Percentiles rank a stretch among this genome's conserved stretches.
Evolutionary conservation across 2,888 invertebrate genomes (phyloP).

Genomic region (Habroteleia sp.): DNA sequence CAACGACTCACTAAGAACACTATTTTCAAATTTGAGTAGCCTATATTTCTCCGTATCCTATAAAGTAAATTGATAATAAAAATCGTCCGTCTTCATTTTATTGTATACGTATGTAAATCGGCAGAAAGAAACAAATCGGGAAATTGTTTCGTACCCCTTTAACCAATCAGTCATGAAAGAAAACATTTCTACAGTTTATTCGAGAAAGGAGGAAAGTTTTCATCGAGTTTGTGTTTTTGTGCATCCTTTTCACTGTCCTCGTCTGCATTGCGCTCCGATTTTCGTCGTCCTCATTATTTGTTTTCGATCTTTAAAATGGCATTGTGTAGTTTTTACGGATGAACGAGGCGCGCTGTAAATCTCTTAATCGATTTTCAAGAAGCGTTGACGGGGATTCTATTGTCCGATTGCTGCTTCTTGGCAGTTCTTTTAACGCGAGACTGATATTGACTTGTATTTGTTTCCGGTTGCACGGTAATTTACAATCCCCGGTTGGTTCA

Average conservation of each 20-base stretch:
- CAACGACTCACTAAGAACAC: too few relatives aligned
- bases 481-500: conserved; percentile 66
- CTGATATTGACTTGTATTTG: conserved; percentile 64
- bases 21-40: too few relatives aligned
- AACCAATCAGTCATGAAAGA: conserved; percentile 18
- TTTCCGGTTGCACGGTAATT: conserved; percentile 67
- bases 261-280: conserved; percentile 22
- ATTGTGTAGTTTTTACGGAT: conserved; percentile 33
- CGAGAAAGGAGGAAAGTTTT: conserved; percentile 10
- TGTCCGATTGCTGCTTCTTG: conserved; percentile 33
- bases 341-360: conserved; percentile 36
- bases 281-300: conserved; percentile 41
- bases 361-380: conserved; percentile 56
- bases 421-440: conserved; percentile 38
- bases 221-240: conserved; percentile 26
- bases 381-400: conserved; percentile 34
- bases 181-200: conserved; percentile 22
- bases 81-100: too few relatives aligned
- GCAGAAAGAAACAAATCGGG: not conserved
- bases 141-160: conserved; percentile 4
- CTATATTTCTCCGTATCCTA: too few relatives aligned
- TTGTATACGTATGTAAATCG: not conserved
- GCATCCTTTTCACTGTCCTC: conserved; percentile 4
- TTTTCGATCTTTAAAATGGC: conserved; percentile 27
- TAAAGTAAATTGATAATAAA: too few relatives aligned